Base-by-base conservation (phyloP, 1,140 invertebrate genomes). In the Penaeus chinensis region DNA sequence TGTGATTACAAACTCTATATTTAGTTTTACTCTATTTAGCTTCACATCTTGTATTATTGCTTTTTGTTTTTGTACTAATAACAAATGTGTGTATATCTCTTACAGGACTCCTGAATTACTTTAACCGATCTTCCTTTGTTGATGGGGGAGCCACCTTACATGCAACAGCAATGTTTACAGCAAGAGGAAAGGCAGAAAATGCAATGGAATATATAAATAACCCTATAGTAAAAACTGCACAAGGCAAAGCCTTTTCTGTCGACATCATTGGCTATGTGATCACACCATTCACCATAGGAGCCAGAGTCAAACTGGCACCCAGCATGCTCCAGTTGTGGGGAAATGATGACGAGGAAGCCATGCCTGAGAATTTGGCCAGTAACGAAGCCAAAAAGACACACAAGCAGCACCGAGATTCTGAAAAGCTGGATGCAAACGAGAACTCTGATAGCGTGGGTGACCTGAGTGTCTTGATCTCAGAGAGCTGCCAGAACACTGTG, bases 211-310 rank as follows among this genome's bases (percentile, higher is more conserved):
- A 91, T 76, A 78, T 78, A n/a, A 83, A 79, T 13, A 87, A 80
- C 69, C 74, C 83, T 18, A n/a, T 78, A 62, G 90, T 91, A 24
- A 86, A 69, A 78, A 27, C 81, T 0, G 89, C 88, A 13, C 47
- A 90, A 19, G 90, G 90, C n/a, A n/a, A 62, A 18, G 82, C 83
- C 63, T 90, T 83, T 19, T 60, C 24, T 13, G 74, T 91, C 19
- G 62, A 79, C n/a, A 84, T 91, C 18, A 87, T 91, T 19, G 91
- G 90, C 2, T 91, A 90, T 82, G 85, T 91, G 69, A 62, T 91
- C 22, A 91, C 90, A 22, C 89, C 90, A 11, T 79, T 86, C 65
- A 91, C 91, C n/a, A 89, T 91, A 76, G 90, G 90, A 22, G 90
- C 88, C 42, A 69, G 91, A 65, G 27, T 91, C 13, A 88, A 82